Evolutionary conservation across 2,113 vertebrate species (phyloP).

Genomic region (Melanocharis versteri): DNA sequence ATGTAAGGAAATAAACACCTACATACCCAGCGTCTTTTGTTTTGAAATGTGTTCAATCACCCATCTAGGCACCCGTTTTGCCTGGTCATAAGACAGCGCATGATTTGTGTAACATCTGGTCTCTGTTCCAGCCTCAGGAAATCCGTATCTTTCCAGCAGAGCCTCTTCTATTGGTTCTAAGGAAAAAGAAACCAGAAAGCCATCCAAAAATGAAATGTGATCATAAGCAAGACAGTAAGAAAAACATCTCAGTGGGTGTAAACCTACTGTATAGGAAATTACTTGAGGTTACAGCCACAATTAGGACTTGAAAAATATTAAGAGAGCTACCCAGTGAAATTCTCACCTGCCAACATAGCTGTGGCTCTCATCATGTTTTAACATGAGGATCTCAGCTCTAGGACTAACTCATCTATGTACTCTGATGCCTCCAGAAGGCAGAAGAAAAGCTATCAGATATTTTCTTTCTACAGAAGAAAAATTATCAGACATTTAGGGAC

Average conservation of each 20-base stretch:
- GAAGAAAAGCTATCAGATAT: neutral
- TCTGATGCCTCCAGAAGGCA: neutral
- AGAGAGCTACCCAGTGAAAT: neutral
- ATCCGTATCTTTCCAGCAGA: slow-evolving; percentile 75
- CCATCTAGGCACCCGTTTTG: slow-evolving; percentile 80
- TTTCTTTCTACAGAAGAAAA: neutral
- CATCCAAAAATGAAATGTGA: neutral
- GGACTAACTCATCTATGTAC: neutral
- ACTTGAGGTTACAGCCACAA: neutral
- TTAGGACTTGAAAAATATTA: neutral
- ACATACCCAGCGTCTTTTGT: slow-evolving; percentile 76
- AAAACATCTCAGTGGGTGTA: neutral
- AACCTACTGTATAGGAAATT: neutral
- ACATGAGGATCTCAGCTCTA: neutral
- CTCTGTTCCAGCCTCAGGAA: slow-evolving; percentile 78
- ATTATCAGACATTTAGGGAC: neutral
- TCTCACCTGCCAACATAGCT: neutral
- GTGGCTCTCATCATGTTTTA: neutral
- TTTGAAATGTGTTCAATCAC: slow-evolving; percentile 84
- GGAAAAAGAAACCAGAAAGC: neutral
- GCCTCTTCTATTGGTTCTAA: slow-evolving; percentile 62
- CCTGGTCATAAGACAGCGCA: slow-evolving; percentile 81
- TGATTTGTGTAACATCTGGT: slow-evolving; percentile 79
- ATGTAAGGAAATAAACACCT: neutral
- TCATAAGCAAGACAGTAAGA: neutral